Conservation (phyloP, 1,140 invertebrate species). For the Drosophila nigromelanica region DNA sequence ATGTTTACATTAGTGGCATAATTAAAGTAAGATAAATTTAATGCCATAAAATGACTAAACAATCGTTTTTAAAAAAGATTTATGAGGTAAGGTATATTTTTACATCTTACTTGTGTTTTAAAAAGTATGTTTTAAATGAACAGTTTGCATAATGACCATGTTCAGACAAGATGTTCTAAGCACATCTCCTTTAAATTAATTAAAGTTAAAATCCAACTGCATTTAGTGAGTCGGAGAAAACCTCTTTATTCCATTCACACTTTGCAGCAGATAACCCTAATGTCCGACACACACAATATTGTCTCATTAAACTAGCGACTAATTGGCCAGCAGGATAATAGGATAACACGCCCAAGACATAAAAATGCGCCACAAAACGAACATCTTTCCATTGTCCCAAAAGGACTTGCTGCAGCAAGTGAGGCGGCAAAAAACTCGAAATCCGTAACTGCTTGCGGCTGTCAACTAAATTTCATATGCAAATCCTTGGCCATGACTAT, state of each 20-base stretch:
- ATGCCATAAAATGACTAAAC: no score
- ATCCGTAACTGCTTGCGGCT: constrained; percentile 53
- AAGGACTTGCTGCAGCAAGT: background rate
- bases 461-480: constrained; percentile 79
- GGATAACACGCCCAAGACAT: constrained; percentile 28
- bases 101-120: no score
- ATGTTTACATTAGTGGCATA: no score
- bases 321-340: constrained; percentile 37
- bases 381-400: constrained; percentile 1
- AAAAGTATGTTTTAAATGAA: no score
- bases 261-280: constrained; percentile 19
- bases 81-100: no score
- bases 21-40: no score
- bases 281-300: constrained; percentile 11
- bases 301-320: constrained; percentile 38
- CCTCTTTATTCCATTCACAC: constrained; percentile 16
- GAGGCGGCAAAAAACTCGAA: constrained; percentile 21
- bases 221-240: background rate
- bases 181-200: background rate
- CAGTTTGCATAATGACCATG: no score
- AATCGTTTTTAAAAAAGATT: no score
- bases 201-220: background rate
- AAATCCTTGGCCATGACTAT: constrained; percentile 69
- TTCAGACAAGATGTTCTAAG: no score
- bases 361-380: constrained; percentile 21